Evolutionary conservation across 2,888 invertebrate species (phyloP).

Genomic region (Luffia ferchaultella): DNA sequence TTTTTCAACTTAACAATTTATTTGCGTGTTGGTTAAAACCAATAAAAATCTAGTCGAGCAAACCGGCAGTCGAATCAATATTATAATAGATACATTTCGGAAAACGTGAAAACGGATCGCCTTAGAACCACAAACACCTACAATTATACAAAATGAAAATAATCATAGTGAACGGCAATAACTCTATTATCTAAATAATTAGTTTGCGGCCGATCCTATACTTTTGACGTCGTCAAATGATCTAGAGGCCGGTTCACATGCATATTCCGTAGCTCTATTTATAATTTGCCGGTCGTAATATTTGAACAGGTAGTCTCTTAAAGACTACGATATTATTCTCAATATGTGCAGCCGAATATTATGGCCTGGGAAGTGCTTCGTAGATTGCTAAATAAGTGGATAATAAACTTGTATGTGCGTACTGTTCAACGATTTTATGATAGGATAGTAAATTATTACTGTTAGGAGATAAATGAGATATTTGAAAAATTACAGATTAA

Average conservation of each 20-base stretch:
- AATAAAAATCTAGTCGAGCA: no score
- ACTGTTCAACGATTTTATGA: not conserved
- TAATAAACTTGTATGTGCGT: not conserved
- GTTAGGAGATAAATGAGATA: not conserved
- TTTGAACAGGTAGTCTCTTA: not conserved
- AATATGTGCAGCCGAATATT: not conserved
- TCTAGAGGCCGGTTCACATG: not conserved
- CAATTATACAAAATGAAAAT: conserved; percentile 34
- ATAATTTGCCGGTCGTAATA: not conserved
- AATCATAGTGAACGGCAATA: conserved; percentile 33
- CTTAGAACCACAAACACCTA: conserved; percentile 9
- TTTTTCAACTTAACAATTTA: no score
- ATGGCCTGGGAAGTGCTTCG: not conserved
- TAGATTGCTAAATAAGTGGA: not conserved
- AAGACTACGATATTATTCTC: not conserved
- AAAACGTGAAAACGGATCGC: not conserved
- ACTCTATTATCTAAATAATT: conserved; percentile 50
- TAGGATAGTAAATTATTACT: not conserved
- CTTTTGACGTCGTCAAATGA: not conserved
- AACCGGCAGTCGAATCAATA: no score
- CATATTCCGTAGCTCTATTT: not conserved
- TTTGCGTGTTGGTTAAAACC: no score
- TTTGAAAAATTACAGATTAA: no score
- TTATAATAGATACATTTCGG: not conserved
- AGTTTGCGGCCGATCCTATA: conserved; percentile 22